phyloP scores from a whole-genome alignment of 2,888 invertebrate species.

The Drosophila emarginata region DNA sequence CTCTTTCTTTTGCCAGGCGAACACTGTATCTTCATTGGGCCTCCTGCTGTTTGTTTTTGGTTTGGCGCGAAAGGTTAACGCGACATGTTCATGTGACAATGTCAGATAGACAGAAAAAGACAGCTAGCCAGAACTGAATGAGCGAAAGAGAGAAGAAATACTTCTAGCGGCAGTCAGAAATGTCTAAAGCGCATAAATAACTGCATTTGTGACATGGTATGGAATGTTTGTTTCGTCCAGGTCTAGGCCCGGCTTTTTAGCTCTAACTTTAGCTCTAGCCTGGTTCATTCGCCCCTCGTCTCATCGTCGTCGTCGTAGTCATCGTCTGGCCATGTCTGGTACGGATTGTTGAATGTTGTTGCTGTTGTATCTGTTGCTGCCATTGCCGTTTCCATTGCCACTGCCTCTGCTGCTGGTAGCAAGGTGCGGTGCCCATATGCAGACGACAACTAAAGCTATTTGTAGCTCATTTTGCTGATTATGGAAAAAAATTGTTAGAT shows the following conservation, averaged over 20 bases:
- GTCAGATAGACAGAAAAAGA: slow-evolving; percentile 71
- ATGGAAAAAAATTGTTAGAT: slow-evolving; percentile 73
- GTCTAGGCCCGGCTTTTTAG: slow-evolving; percentile 51
- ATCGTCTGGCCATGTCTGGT: slow-evolving; percentile 74
- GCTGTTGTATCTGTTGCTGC: slow-evolving; percentile 15
- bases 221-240: slow-evolving; percentile 47
- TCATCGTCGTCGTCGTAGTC: slow-evolving; percentile 51
- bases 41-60: slow-evolving; percentile 42
- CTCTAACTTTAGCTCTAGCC: slow-evolving; percentile 18
- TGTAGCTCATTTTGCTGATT: slow-evolving; percentile 70
- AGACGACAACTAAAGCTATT: slow-evolving; percentile 68
- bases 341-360: slow-evolving; percentile 66
- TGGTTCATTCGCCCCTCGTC: slow-evolving; percentile 3
- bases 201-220: slow-evolving; percentile 75
- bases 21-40: neutral
- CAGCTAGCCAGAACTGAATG: neutral
- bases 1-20: slow-evolving; percentile 21
- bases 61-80: slow-evolving; percentile 70
- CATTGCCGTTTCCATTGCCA: neutral
- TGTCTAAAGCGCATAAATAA: slow-evolving; percentile 76
- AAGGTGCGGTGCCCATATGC: slow-evolving; percentile 75
- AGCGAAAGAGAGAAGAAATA: neutral
- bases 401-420: slow-evolving; percentile 53
- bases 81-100: slow-evolving; percentile 79
- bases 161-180: slow-evolving; percentile 22